These are phyloP conservation scores for Dipodomys stephensi DNA, from an alignment of 2,113 vertebrate genomes.

Conservation along the genomic window DNA sequence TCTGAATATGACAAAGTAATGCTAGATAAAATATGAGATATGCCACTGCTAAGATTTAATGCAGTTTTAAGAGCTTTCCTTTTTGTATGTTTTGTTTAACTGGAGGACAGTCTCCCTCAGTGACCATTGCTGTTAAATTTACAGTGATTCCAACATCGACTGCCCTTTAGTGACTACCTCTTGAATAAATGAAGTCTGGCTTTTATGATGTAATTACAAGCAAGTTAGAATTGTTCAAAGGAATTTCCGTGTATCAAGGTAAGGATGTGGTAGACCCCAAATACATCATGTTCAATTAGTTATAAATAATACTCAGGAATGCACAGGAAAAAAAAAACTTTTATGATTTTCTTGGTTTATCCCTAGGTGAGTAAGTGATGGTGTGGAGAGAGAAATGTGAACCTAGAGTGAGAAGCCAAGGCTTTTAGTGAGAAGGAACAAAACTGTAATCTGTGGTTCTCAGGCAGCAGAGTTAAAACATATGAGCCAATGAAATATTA, in stretches of 20 bases:
- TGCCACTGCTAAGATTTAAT: slow-evolving; percentile 45
- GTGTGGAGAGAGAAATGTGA: neutral
- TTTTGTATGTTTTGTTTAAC: slow-evolving; percentile 37
- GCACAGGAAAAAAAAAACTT: neutral
- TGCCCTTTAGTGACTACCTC: neutral
- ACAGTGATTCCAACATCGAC: neutral
- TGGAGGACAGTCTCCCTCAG: neutral
- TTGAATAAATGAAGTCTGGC: neutral
- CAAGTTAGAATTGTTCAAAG: neutral
- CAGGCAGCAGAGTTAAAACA: neutral
- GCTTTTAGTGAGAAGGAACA: neutral
- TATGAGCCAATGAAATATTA: neutral
- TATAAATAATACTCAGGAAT: neutral
- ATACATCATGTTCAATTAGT: neutral
- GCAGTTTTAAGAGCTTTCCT: neutral
- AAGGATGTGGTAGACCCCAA: neutral
- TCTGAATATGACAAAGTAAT: slow-evolving; percentile 44
- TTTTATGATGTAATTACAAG: neutral
- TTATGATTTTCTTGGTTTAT: neutral
- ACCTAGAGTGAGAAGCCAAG: neutral
- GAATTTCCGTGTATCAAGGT: neutral
- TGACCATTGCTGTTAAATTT: neutral
- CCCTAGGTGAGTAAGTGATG: neutral
- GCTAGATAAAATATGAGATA: slow-evolving; percentile 40
- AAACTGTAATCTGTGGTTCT: neutral